Conservation (phyloP, 35 echinoderm and acorn worm genomes). For the Acanthaster planci region DNA sequence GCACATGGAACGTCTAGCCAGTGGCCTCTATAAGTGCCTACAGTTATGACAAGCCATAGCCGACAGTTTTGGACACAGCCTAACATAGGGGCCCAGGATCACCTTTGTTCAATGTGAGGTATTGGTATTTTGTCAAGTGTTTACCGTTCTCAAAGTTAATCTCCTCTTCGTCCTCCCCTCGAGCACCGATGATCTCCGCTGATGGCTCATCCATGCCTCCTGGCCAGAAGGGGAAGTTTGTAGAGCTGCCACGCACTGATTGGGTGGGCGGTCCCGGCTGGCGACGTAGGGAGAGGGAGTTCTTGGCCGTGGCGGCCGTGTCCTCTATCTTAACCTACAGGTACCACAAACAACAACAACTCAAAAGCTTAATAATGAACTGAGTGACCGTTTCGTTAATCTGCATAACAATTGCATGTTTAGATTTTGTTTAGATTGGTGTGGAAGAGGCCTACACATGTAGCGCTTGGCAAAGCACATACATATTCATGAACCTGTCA, state of each 20-base stretch:
- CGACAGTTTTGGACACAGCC: too few species aligned
- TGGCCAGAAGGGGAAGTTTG: constrained; percentile 93
- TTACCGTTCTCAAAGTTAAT: constrained; percentile 50
- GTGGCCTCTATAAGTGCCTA: too few species aligned
- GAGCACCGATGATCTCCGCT: constrained; percentile 26
- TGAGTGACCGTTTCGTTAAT: background rate
- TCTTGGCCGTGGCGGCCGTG: constrained; percentile 80
- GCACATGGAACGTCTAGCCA: too few species aligned
- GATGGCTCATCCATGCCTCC: constrained; percentile 83
- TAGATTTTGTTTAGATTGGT: too few species aligned
- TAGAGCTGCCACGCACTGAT: constrained; percentile 81
- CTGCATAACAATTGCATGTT: too few species aligned
- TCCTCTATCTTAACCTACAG: constrained; percentile 68
- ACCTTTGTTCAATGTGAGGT: too few species aligned
- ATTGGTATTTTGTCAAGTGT: background rate
- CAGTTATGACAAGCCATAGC: too few species aligned
- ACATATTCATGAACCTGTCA: too few species aligned
- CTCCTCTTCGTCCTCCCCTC: constrained; percentile 40
- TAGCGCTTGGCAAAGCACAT: too few species aligned
- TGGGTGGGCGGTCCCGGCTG: constrained; percentile 90
- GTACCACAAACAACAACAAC: background rate
- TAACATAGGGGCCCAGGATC: too few species aligned
- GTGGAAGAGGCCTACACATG: too few species aligned
- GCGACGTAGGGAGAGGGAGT: constrained; percentile 75
- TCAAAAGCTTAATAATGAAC: background rate